Base-by-base conservation (phyloP, 2,113 vertebrate species). In the Cyphotilapia sp. region DNA sequence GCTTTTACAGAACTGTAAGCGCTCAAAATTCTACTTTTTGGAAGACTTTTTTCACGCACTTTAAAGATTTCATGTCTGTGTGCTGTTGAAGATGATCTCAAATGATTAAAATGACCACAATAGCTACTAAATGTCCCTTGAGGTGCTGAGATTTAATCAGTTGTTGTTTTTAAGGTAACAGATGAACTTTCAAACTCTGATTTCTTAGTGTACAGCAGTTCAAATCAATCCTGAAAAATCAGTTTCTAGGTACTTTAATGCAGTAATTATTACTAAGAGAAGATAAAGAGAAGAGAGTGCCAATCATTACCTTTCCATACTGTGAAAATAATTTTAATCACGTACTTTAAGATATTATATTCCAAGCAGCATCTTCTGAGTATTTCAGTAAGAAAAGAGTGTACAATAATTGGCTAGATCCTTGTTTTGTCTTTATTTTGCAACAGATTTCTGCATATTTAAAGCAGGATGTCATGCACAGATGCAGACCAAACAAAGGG, bases 401-500 rank as follows among this genome's bases (percentile, higher is more conserved):
- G 8, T 33, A 17, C 12, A 29, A 13, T 24, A 17, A 78, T 59
- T 27, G 40, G 6, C 40, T 9, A 19, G 6, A n/a, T 22, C 33
- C 14, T 38, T 57, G 19, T 56, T 78, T 49, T 31, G 51, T 76
- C 53, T 56, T 61, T 49, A 49, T 78, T 78, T 17, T 53, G 81
- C 31, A 61, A 16, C 29, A 24, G 12, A 85, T 87, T 42, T 84
- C 9, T 59, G 17, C 69, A 83, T 89, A 88, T 83, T 89, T 71
- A 63, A 84, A 89, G 78, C 59, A 29, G 71, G 8, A 53, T 31
- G 82, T 47, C 78, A 40, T 54, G 53, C 35, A 81, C 13, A 63
- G 69, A 82, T 17, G 38, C n/a, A 85, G 61, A 85, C 22, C 83
- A 85, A 90, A 88, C 85, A 82, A 91, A 88, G 53, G 49, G 38